Evolutionary conservation across 2,113 vertebrate species (phyloP), one percentile per base, ranked within the genome.

Genomic region (Microcebus jonahi): DNA sequence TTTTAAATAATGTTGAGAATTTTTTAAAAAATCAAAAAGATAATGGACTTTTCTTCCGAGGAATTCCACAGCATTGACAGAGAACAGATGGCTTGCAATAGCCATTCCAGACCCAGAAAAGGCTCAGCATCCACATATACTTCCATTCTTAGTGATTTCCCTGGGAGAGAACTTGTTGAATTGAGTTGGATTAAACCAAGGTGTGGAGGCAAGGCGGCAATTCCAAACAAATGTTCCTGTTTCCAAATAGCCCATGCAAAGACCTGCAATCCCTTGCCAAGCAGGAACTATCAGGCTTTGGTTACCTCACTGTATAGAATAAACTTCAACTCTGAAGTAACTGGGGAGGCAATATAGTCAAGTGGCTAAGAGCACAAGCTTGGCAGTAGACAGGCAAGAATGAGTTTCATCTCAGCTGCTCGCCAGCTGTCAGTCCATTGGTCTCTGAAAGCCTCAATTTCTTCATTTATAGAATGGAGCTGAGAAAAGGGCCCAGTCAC

Each of bases 1-100:
- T 57, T 83, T 91, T 96, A 97, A n/a, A 88, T 97, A 93, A 94
- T 61, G 63, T 86, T 93, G 91, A 94, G 85, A 87, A 77, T 89
- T 93, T 89, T 92, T 87, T 88, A 12, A 55, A 92, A 92, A 81
- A 93, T 95, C 65, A 85, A 57, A 87, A 96, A 82, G 77, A 95
- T 76, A 42, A 39, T 45, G 42, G 76, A 80, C 87, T 90, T 94
- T 90, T 96, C 87, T 97, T 97, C 91, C 91, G 94, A 81, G 90
- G 95, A 93, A 94, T 95, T 96, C 90, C 84, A 86, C 34, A 61
- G 15, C 45, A 48, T 12, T 93, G 91, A 94, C 61, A 80, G 89
- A 95, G 84, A 86, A 76, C 96, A 92, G 84, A 94, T 94, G 95
- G 91, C 86, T 96, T 83, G 86, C 82, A 79, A 67, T 59, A 27